phyloP scores from a whole-genome alignment of 2,797 vertebrate genomes.

The Sebastes paucispinis region DNA sequence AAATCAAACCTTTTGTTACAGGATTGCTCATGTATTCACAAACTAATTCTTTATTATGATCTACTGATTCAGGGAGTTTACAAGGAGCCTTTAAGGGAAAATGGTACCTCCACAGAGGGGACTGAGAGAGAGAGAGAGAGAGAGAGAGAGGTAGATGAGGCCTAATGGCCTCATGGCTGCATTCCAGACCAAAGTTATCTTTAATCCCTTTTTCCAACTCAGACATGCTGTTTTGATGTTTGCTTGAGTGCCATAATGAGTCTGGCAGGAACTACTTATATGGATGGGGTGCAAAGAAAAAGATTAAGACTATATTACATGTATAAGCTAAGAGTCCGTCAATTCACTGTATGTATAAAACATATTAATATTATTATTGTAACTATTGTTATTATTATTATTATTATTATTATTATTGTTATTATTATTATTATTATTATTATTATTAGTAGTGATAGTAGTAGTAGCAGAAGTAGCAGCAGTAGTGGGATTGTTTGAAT shows the following conservation, averaged over 20 bases:
- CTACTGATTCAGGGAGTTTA: background rate
- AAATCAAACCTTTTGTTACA: background rate
- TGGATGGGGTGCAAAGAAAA: background rate
- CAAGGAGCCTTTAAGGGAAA: background rate
- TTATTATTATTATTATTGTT: too few relatives aligned
- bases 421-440: too few relatives aligned
- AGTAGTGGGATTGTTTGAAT: background rate
- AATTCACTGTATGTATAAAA: background rate
- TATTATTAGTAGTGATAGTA: background rate
- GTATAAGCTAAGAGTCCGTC: accelerated
- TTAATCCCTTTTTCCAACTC: slow-evolving; percentile 8
- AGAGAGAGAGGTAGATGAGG: background rate
- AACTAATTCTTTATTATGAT: background rate
- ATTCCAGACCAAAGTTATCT: slow-evolving; percentile 12
- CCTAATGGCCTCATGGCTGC: slow-evolving; percentile 7
- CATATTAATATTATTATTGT: background rate
- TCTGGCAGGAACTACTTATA: background rate
- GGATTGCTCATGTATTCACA: background rate
- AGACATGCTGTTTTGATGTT: background rate
- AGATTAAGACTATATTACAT: background rate
- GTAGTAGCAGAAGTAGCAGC: background rate
- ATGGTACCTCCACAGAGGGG: background rate
- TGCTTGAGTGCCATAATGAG: background rate
- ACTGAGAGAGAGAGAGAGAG: background rate
- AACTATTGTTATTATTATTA: too few relatives aligned